Conservation (phyloP, 2,888 invertebrate species). For the Amiota communis region DNA sequence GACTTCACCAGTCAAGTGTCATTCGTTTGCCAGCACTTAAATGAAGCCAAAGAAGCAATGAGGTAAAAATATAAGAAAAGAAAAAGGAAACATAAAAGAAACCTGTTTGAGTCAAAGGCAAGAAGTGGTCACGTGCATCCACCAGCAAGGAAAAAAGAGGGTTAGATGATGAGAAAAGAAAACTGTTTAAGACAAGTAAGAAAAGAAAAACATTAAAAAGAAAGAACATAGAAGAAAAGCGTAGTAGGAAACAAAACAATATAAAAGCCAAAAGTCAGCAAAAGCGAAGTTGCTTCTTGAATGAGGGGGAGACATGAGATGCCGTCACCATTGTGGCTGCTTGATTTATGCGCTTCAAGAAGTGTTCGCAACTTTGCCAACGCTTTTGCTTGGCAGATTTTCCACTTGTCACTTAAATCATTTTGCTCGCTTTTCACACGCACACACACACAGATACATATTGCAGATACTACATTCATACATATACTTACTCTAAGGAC, state of each 20-base stretch:
- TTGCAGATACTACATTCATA: not conserved
- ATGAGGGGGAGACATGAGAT: not conserved
- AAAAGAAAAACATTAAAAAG: no score
- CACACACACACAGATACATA: not conserved
- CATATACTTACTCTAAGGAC: not conserved
- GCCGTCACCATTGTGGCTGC: not conserved
- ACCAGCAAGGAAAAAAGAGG: no score
- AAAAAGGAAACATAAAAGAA: slow-evolving; percentile 10
- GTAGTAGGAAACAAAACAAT: not conserved
- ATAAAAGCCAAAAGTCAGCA: slow-evolving; percentile 27
- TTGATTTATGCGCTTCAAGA: slow-evolving; percentile 25
- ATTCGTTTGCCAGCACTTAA: slow-evolving; percentile 18
- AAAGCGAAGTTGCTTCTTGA: slow-evolving; percentile 10
- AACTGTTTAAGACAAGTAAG: slow-evolving; percentile 37
- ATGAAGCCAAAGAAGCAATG: not conserved
- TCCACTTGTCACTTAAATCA: slow-evolving; percentile 14
- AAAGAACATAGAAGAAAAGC: slow-evolving; percentile 25
- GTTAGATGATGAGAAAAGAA: not conserved
- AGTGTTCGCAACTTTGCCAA: not conserved
- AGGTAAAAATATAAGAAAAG: not conserved
- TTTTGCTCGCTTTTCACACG: slow-evolving; percentile 10
- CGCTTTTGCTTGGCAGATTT: slow-evolving; percentile 2
- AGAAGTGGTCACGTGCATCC: slow-evolving; percentile 55
- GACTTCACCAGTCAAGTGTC: slow-evolving; percentile 26
- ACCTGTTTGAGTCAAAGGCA: slow-evolving; percentile 9